These are phyloP conservation scores for Trissonchulus sp. DNA, from an alignment of 2,888 invertebrate genomes.

Conservation along the genomic window DNA sequence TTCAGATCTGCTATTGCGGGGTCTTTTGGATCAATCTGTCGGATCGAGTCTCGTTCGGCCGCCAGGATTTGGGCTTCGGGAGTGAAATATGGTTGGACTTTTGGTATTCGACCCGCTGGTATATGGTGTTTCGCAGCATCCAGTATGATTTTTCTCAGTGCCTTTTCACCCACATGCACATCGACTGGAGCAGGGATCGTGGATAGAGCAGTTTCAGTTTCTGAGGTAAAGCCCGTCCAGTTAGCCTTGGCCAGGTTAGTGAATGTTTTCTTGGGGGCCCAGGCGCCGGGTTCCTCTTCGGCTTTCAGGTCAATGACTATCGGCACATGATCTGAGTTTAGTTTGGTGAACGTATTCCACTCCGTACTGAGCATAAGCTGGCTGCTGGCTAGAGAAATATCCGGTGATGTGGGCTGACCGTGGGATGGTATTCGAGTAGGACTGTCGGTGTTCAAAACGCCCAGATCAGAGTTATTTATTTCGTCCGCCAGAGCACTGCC, in stretches of 20 bases:
- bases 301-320: too few species aligned
- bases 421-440: not conserved
- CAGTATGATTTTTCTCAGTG: not conserved
- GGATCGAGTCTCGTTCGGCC: not conserved
- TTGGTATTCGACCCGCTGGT: not conserved
- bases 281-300: too few species aligned
- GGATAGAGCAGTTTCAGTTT: not conserved
- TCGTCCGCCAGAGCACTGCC: not conserved
- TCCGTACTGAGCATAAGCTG: not conserved
- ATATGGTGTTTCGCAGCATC: not conserved
- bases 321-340: not conserved
- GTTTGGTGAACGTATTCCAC: not conserved
- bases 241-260: not conserved
- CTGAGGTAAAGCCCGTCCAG: not conserved
- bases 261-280: not conserved
- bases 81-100: not conserved
- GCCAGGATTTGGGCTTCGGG: not conserved
- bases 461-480: not conserved
- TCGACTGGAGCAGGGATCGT: not conserved
- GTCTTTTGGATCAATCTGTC: not conserved
- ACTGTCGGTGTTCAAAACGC: not conserved
- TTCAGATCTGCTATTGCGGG: not conserved
- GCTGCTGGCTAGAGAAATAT: not conserved
- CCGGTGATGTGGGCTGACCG: not conserved
- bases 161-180: not conserved